These are phyloP conservation scores for Ganaspis sp. DNA, from an alignment of 1,140 invertebrate genomes.

Conservation along the genomic window DNA sequence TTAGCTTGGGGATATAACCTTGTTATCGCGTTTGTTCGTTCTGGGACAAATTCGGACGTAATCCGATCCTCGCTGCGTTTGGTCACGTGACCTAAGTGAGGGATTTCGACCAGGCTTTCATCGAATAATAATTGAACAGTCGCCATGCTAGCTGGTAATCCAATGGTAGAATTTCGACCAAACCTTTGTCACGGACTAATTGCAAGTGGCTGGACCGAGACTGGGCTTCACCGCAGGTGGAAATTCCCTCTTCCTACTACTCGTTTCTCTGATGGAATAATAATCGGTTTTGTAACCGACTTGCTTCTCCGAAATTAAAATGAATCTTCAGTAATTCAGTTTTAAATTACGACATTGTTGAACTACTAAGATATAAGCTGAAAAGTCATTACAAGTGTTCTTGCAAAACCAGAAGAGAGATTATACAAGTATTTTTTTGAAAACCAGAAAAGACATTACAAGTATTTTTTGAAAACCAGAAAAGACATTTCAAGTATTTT, in stretches of 20 bases:
- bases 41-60: slow-evolving; percentile 36
- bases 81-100: slow-evolving; percentile 42
- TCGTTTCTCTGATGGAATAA: slow-evolving; percentile 18
- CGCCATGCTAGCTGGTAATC: slow-evolving; percentile 13
- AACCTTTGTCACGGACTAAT: slow-evolving; percentile 31
- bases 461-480: no score
- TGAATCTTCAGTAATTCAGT: not conserved
- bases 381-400: no score
- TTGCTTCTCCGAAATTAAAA: not conserved
- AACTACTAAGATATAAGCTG: no score
- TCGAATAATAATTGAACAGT: slow-evolving; percentile 21
- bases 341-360: not conserved
- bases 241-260: slow-evolving; percentile 2
- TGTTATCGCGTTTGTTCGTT: slow-evolving; percentile 40
- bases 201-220: slow-evolving; percentile 13
- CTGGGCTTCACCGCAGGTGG: slow-evolving; percentile 10
- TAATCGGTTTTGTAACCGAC: slow-evolving; percentile 1
- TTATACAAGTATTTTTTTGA: no score
- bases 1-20: slow-evolving; percentile 40
- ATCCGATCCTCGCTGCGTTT: slow-evolving; percentile 41
- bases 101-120: slow-evolving; percentile 41
- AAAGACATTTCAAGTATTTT: no score
- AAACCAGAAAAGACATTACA: not conserved
- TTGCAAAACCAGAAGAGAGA: no score
- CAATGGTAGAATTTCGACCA: slow-evolving; percentile 18